phyloP scores from a whole-genome alignment of 2,113 vertebrate genomes.

The Hipposideros armiger region DNA sequence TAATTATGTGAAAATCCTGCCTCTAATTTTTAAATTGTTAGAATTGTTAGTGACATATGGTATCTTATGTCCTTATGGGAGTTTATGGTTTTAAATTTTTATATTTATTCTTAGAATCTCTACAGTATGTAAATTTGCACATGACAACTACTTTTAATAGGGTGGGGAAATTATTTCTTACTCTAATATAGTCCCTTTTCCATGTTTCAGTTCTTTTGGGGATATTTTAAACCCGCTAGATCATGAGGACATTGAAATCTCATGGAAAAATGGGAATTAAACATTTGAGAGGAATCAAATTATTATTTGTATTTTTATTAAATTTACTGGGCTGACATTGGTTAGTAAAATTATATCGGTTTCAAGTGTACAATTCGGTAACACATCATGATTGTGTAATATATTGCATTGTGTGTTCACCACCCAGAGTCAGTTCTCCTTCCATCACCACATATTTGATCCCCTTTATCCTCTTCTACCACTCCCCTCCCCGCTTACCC shows the following conservation, averaged over 20 bases:
- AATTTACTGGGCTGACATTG: no score
- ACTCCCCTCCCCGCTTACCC: no score
- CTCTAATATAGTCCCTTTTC: background rate
- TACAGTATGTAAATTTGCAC: background rate
- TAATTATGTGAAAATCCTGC: background rate
- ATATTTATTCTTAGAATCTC: background rate
- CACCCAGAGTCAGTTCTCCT: no score
- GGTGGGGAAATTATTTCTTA: background rate
- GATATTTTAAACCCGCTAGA: background rate
- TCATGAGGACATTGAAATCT: background rate
- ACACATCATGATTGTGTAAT: no score
- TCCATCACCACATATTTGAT: no score
- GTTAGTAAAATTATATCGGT: no score
- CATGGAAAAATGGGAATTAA: background rate
- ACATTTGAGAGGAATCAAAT: background rate
- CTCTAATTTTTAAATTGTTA: conserved; percentile 35
- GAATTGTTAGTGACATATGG: background rate
- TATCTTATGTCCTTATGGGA: background rate
- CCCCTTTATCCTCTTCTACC: no score
- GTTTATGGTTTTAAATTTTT: background rate
- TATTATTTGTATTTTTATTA: background rate
- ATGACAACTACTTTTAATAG: background rate
- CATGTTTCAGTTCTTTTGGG: background rate
- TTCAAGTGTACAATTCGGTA: no score
- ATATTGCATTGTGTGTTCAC: no score